Percentiles rank a stretch among this genome's conserved stretches.
These are phyloP conservation scores for Rhagoletis pomonella DNA, from an alignment of 1,140 invertebrate genomes.

Conservation along the genomic window DNA sequence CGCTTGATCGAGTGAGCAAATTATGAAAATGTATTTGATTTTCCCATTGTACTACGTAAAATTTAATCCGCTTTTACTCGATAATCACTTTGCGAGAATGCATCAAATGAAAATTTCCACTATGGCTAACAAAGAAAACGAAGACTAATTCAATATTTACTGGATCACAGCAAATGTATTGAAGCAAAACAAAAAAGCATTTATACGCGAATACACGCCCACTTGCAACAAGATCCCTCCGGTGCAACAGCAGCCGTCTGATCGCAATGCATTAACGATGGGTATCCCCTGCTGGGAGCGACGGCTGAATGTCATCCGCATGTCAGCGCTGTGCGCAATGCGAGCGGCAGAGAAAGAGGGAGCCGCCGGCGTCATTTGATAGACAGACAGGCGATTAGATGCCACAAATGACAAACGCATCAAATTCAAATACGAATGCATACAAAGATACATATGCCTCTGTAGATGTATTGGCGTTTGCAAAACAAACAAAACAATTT, in stretches of 20 bases:
- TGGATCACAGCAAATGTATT: not conserved
- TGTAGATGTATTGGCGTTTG: not conserved
- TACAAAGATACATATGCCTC: not conserved
- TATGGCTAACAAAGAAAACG: not conserved
- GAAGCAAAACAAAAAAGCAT: constrained; percentile 11
- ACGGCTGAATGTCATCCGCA: constrained; percentile 31
- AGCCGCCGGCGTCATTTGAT: not conserved
- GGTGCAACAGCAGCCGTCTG: not conserved
- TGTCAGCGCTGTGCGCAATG: not conserved
- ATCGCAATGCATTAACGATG: constrained; percentile 38
- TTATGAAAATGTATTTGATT: too few species aligned
- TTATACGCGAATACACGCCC: constrained; percentile 13
- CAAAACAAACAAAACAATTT: too few species aligned
- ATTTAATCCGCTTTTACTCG: constrained; percentile 20
- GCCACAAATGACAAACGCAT: constrained; percentile 41
- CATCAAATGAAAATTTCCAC: not conserved
- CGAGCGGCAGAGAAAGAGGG: not conserved
- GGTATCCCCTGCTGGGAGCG: constrained; percentile 2
- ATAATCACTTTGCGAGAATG: not conserved
- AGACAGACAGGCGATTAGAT: constrained; percentile 33
- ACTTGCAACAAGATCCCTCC: constrained; percentile 41
- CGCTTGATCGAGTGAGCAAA: too few species aligned
- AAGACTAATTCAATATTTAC: not conserved
- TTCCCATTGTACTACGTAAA: too few species aligned
- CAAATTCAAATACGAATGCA: constrained; percentile 5